Evolutionary conservation across 2,888 invertebrate species (phyloP).

Genomic region (Melieria crassipennis): DNA sequence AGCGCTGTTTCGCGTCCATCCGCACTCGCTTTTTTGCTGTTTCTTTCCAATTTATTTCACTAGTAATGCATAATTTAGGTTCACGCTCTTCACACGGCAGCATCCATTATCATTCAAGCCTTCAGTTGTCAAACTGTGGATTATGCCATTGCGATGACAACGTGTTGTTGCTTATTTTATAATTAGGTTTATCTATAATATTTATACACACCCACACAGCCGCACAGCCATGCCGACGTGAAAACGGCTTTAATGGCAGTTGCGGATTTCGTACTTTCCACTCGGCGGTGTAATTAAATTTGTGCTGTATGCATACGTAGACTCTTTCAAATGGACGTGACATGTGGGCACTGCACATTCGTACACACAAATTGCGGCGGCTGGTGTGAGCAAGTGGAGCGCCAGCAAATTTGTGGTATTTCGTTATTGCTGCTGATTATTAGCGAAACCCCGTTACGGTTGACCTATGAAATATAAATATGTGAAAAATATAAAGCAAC

Average conservation of each 20-base stretch:
- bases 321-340: background rate
- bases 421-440: too few relatives aligned
- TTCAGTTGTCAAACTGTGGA: slow-evolving; percentile 21
- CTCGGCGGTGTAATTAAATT: slow-evolving; percentile 16
- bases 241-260: slow-evolving; percentile 1
- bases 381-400: too few relatives aligned
- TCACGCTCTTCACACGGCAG: background rate
- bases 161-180: slow-evolving; percentile 3
- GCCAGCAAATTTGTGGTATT: too few relatives aligned
- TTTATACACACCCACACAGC: background rate
- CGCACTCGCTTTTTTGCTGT: background rate
- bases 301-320: background rate
- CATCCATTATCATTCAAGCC: slow-evolving; percentile 2
- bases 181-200: slow-evolving; percentile 12
- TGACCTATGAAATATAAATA: too few relatives aligned
- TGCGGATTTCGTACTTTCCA: background rate
- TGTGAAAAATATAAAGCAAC: too few relatives aligned
- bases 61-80: background rate
- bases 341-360: background rate
- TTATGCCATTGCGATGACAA: slow-evolving; percentile 20
- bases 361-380: too few relatives aligned
- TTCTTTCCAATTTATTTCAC: background rate
- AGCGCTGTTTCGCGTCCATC: too few relatives aligned
- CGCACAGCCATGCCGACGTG: background rate
- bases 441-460: too few relatives aligned